Conservation (phyloP, 2,113 vertebrate species). For the Thamnaconus septentrionalis region DNA sequence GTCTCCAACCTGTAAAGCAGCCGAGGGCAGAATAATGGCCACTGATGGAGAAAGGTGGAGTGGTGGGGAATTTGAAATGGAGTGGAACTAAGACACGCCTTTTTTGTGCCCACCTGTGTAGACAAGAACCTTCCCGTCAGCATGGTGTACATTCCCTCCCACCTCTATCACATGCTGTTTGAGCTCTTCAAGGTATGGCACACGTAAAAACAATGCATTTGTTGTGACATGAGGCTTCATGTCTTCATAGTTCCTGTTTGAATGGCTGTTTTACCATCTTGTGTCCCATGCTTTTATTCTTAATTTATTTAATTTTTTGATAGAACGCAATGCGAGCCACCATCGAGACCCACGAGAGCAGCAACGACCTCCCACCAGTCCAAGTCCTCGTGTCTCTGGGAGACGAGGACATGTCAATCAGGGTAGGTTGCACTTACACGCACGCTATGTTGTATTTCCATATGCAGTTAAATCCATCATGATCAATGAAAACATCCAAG, state of each 20-base stretch:
- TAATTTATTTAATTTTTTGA: background rate
- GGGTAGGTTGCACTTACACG: constrained; percentile 67
- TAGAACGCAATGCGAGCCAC: constrained; percentile 97
- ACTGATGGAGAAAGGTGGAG: constrained; percentile 5
- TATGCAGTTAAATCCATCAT: too few relatives aligned
- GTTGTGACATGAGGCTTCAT: background rate
- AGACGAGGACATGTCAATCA: constrained; percentile 90
- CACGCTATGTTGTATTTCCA: too few relatives aligned
- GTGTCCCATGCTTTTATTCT: background rate
- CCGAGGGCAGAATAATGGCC: constrained; percentile 14
- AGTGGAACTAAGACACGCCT: constrained; percentile 9
- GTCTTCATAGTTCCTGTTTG: background rate
- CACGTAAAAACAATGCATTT: background rate
- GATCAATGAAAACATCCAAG: too few relatives aligned
- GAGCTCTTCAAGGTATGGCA: constrained; percentile 92
- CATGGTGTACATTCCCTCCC: constrained; percentile 93
- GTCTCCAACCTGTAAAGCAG: constrained; percentile 4
- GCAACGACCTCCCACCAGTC: constrained; percentile 80
- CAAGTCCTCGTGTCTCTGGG: constrained; percentile 88
- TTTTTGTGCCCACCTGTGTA: constrained; percentile 44
- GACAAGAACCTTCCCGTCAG: constrained; percentile 78
- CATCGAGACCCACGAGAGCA: constrained; percentile 85
- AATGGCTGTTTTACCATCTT: background rate
- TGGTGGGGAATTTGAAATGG: constrained; percentile 34
- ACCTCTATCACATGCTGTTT: constrained; percentile 96